Evolutionary conservation across 2,113 vertebrate genomes (phyloP), one percentile per base, ranked within the genome.

Genomic region (Fregata magnificens): DNA sequence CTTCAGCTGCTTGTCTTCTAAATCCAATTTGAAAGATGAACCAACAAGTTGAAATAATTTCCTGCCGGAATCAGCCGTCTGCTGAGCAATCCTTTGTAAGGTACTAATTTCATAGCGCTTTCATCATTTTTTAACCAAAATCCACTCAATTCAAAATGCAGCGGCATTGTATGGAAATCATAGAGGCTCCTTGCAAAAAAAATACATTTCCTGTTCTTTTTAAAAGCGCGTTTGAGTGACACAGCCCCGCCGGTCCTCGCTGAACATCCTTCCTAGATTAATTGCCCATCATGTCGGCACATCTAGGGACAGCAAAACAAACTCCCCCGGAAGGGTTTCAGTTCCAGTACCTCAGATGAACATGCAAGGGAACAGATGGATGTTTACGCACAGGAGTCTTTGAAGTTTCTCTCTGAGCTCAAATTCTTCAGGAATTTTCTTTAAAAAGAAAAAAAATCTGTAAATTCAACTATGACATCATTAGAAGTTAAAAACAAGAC

Each of bases 1-100:
- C 38, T 94, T 93, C 97, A 96, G 97, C 95, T 96, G 96, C 86
- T 95, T 76, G 89, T 86, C 88, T 83, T 79, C 69, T 40, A 95
- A 95, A 97, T 94, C 95, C 97, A 90, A 93, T 96, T 94, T 90
- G 79, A 94, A 90, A 95, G 56, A 53, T 4, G 7, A 95, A 81
- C 67, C 94, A 59, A 69, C 34, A 17, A 13, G 76, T 6, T 61
- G 92, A 81, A 77, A 93, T 90, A 16, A 84, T 96, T 92, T 94
- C 92, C 89, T 56, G 91, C 90, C 6, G 20, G 86, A 56, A 93
- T 81, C 80, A 4, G 40, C 86, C 3, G 4, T 82, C 85, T 58
- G 91, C 85, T 28, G 88, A 88, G 83, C 58, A 6, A 2, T 31
- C 44, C 78, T 42, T 31, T 49, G 69, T 82, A 55, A 95, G 95